A percentile compares a stretch with the other conserved stretches of the same genome.
These are phyloP conservation scores for Gallinago undulata DNA, from an alignment of 2,113 vertebrate species.

Conservation along the genomic window DNA sequence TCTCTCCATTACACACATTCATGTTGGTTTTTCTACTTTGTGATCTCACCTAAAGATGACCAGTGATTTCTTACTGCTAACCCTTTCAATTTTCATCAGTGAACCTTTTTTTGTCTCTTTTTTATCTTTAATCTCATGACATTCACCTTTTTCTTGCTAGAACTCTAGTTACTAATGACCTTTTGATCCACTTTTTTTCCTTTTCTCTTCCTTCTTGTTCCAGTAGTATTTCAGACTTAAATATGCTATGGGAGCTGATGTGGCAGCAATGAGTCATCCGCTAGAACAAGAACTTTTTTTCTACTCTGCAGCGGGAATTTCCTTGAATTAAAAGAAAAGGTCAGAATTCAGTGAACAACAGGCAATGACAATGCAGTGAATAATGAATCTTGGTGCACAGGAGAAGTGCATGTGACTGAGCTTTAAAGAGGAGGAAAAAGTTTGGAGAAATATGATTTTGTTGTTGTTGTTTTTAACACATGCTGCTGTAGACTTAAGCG, in stretches of 20 bases:
- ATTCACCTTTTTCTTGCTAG: not conserved
- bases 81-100: not conserved
- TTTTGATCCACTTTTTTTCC: not conserved
- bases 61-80: not conserved
- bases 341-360: conserved; percentile 43
- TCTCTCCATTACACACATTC: not conserved
- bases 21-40: not conserved
- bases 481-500: not conserved
- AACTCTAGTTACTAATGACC: not conserved
- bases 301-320: not conserved
- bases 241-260: not conserved
- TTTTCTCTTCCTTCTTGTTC: not conserved
- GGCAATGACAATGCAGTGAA: not conserved
- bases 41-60: not conserved
- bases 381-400: not conserved
- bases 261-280: conserved; percentile 27
- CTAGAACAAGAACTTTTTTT: not conserved
- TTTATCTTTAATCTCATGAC: not conserved
- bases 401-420: not conserved
- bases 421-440: not conserved
- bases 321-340: conserved; percentile 63
- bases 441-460: not conserved
- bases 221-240: not conserved
- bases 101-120: not conserved
- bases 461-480: not conserved